Base-by-base conservation (phyloP, 2,888 invertebrate genomes). In the Pandemis cinnamomeana region DNA sequence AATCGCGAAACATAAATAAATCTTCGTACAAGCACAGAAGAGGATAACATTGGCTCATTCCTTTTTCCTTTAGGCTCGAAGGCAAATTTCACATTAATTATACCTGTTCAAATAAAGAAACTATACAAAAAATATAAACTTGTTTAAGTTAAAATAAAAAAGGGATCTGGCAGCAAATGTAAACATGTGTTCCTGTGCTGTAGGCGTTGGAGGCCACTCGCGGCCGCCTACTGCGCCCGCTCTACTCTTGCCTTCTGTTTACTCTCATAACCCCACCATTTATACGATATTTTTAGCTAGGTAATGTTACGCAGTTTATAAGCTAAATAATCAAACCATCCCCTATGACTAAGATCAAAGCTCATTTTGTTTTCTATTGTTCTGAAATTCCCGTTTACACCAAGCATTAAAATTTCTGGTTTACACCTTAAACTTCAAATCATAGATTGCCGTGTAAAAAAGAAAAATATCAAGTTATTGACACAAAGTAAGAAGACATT, bases 131-230 rank as follows among this genome's bases (percentile, higher is more conserved):
- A 69, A 42, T 36, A 69, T 41, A 63, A 76, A 77, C 76, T 76
- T 66, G 53, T 71, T 79, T 72, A 76, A 78, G 79, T 80, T 82
- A 80, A 84, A 83, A 83, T 85, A 83, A 83, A 76, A 80, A 81
- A 80, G 84, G 84, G 80, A 84, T 87, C 84, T 83, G 83, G 81
- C 86, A 80, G 83, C 82, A 84, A 82, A 87, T 82, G 84, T 89
- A 89, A 91, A 91, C 92, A 93, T 90, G 85, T 92, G 91, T 91
- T 89, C 87, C 87, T 85, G 85, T 81, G 78, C 71, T 78, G 89
- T 89, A 87, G 91, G 90, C 88, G 89, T 44, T 85, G 84, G 87
- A 92, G 91, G 91, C 85, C 91, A 79, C 82, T 80, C 86, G 84
- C 87, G 71, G 62, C 62, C 71, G 55, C 75, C 76, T 75, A 75